phyloP scores from a whole-genome alignment of 2,113 vertebrate genomes.

The Propithecus coquereli region DNA sequence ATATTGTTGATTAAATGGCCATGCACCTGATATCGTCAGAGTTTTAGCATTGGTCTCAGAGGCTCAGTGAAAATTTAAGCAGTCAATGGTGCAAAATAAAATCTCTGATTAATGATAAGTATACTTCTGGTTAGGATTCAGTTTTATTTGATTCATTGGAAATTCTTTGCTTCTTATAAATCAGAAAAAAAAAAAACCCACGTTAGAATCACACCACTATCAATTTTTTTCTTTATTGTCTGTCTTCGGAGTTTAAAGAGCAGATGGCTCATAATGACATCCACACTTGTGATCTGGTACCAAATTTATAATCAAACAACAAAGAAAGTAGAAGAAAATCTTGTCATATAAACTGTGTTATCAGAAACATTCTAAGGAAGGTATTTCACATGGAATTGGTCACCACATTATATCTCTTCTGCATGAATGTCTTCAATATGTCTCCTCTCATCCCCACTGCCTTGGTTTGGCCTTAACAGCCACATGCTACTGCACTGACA shows the following conservation, averaged over 20 bases:
- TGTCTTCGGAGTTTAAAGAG: neutral
- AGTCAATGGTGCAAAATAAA: conserved; percentile 56
- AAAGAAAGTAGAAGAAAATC: neutral
- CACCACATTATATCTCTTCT: neutral
- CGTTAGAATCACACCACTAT: neutral
- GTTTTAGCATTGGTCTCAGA: conserved; percentile 41
- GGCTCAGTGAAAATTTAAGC: conserved; percentile 32
- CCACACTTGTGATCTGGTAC: neutral
- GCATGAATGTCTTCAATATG: neutral
- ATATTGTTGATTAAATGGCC: conserved; percentile 62
- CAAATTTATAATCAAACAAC: neutral
- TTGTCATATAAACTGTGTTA: neutral
- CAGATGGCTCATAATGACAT: neutral
- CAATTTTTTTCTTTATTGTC: neutral
- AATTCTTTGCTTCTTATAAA: conserved; percentile 14
- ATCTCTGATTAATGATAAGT: conserved; percentile 32
- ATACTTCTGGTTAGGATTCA: neutral
- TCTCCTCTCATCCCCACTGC: neutral
- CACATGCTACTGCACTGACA: too few species aligned
- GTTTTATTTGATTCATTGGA: neutral
- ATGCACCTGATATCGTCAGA: conserved; percentile 11
- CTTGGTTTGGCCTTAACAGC: neutral
- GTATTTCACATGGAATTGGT: neutral
- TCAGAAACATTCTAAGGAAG: neutral
- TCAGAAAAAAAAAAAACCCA: neutral